Percentiles rank a stretch among this genome's conserved stretches.
These are phyloP conservation scores for Corydoras maculifer DNA, from an alignment of 2,113 vertebrate species.

Conservation along the genomic window DNA sequence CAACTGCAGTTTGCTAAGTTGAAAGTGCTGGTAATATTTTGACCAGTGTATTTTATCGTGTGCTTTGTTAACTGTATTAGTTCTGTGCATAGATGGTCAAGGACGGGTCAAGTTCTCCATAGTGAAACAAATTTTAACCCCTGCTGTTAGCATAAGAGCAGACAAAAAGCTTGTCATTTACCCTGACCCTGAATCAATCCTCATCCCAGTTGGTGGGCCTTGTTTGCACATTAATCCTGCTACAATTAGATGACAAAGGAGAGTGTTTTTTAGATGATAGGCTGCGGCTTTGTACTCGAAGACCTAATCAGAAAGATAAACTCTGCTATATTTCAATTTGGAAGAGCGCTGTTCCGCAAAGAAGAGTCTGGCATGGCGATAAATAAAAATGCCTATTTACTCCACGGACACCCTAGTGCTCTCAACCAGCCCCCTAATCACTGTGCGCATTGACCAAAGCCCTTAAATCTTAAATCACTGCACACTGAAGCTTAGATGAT, in stretches of 20 bases:
- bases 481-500: slow-evolving; percentile 81
- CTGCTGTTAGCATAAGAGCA: slow-evolving; percentile 51
- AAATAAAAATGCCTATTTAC: slow-evolving; percentile 99
- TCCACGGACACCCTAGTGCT: slow-evolving; percentile 91
- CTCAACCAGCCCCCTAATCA: slow-evolving; percentile 90
- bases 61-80: not conserved
- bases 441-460: slow-evolving; percentile 84
- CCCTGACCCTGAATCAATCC: slow-evolving; percentile 75
- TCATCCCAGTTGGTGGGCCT: slow-evolving; percentile 67
- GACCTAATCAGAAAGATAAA: slow-evolving; percentile 99
- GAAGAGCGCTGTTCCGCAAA: slow-evolving; percentile 98
- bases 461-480: slow-evolving; percentile 99
- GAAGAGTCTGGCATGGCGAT: slow-evolving; percentile 96
- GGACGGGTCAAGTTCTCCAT: slow-evolving; percentile 31
- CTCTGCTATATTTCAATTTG: slow-evolving; percentile 99
- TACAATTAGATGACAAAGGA: slow-evolving; percentile 91
- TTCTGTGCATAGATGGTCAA: slow-evolving; percentile 24
- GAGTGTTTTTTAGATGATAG: slow-evolving; percentile 93
- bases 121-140: slow-evolving; percentile 6
- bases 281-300: slow-evolving; percentile 93
- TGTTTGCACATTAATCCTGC: slow-evolving; percentile 94
- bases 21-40: no score
- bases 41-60: no score
- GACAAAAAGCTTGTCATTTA: slow-evolving; percentile 70
- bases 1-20: not conserved